Base-by-base conservation (phyloP, 2,113 vertebrate species). In the Orthonyx spaldingii region DNA sequence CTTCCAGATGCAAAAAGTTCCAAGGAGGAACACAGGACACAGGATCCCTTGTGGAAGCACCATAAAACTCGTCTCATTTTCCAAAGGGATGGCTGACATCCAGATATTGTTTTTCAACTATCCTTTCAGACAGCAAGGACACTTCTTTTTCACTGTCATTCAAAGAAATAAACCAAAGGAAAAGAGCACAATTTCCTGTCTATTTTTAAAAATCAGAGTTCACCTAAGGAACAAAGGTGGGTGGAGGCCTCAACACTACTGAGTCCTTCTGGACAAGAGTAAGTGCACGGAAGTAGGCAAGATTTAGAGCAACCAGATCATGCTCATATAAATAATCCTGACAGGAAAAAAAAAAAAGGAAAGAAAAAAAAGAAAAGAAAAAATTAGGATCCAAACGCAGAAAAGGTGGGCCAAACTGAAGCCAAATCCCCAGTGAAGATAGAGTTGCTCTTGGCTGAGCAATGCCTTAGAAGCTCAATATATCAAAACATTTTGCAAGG, bases 71-170 rank as follows among this genome's bases (percentile, higher is more conserved):
- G 4, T 60, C 61, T 63, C 72, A 55, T 47, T 90, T 91, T 92
- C 87, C 28, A 0, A 91, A 96, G 37, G 63, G 60, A 91, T 46
- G 70, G 79, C 56, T 78, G 63, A 78, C 66, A 97, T 87, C 93
- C 92, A 92, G 88, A 95, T 84, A 95, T 52, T 94, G 87, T 95
- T 94, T 94, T 74, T 68, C 78, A 93, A 21, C 77, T 71, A n/a
- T 57, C 65, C 81, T 87, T 93, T 89, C 33, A 84, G 65, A 76
- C 68, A 60, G 75, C 50, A 94, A 83, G 47, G 41, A 61, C 16
- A 44, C 26, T 84, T 92, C 72, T 91, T 94, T 76, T 70, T 79
- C 27, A 77, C 55, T 84, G 71, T 82, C 81, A 87, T 92, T 69
- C 80, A 89, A 87, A 95, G 86, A 84, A 87, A 65, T 9, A 53